These are phyloP conservation scores for Zaprionus nigranus DNA, from an alignment of 1,140 invertebrate genomes.

Conservation along the genomic window DNA sequence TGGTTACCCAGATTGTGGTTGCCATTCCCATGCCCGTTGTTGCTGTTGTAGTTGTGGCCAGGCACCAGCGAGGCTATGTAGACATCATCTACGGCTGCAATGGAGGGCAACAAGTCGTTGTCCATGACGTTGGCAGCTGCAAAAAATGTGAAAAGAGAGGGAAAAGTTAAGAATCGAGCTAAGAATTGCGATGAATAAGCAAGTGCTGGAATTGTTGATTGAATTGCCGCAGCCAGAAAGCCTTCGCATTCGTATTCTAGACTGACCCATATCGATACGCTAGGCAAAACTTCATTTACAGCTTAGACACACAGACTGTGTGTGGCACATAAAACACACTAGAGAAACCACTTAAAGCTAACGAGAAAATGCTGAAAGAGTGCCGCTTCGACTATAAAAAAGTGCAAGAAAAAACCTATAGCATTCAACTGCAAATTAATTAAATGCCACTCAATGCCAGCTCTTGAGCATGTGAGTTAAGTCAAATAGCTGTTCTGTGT, in stretches of 20 bases:
- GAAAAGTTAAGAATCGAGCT: background rate
- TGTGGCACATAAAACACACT: background rate
- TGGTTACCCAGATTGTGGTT: slow-evolving; percentile 18
- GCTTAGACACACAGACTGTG: slow-evolving; percentile 25
- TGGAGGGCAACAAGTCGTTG: slow-evolving; percentile 66
- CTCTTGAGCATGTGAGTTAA: slow-evolving; percentile 31
- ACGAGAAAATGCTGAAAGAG: slow-evolving; percentile 28
- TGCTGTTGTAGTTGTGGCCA: slow-evolving; percentile 52
- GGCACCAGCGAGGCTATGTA: slow-evolving; percentile 69
- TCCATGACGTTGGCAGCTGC: slow-evolving; percentile 49
- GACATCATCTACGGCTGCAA: slow-evolving; percentile 67
- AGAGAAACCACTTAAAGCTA: slow-evolving; percentile 23
- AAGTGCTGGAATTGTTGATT: slow-evolving; percentile 47
- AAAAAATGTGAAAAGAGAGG: slow-evolving; percentile 3
- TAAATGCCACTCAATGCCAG: slow-evolving; percentile 72
- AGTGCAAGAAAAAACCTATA: slow-evolving; percentile 8
- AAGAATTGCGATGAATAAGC: slow-evolving; percentile 26
- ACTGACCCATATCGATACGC: slow-evolving; percentile 13
- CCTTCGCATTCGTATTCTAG: background rate
- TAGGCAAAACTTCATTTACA: slow-evolving; percentile 40
- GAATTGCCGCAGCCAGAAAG: slow-evolving; percentile 23
- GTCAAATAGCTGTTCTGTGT: slow-evolving; percentile 24
- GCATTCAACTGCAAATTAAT: slow-evolving; percentile 71
- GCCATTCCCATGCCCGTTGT: slow-evolving; percentile 1
- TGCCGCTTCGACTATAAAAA: background rate